Conservation (phyloP, 2,888 invertebrate genomes). For the Cataglyphis cursor region DNA sequence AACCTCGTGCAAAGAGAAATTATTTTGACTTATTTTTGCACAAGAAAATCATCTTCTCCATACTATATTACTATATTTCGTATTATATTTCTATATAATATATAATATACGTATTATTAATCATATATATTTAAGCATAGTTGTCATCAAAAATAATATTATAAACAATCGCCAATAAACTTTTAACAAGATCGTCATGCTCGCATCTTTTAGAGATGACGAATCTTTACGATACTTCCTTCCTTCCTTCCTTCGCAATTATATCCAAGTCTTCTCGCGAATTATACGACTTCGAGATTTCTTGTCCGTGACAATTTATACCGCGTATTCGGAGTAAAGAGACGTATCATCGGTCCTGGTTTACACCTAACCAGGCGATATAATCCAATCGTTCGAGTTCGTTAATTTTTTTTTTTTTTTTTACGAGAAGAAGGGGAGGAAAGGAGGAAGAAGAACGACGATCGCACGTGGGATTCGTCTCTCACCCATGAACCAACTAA, state of each 20-base stretch:
- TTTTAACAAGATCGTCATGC: constrained; percentile 23
- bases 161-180: constrained; percentile 5
- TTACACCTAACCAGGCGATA: constrained; percentile 40
- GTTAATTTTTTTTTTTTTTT: constrained; percentile 48
- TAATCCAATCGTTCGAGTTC: constrained; percentile 42
- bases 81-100: not conserved
- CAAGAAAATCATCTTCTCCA: not conserved
- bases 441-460: not conserved
- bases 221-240: constrained; percentile 37
- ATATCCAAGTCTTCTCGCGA: constrained; percentile 30
- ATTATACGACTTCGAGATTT: constrained; percentile 38
- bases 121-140: not conserved
- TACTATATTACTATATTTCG: not conserved
- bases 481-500: constrained; percentile 55
- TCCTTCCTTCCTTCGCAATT: constrained; percentile 46
- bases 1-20: not conserved
- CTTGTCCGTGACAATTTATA: constrained; percentile 30
- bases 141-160: constrained; percentile 4
- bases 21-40: not conserved
- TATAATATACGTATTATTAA: not conserved
- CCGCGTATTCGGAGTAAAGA: constrained; percentile 11
- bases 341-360: constrained; percentile 28
- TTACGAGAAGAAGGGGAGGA: too few species aligned
- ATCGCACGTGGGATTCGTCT: constrained; percentile 53
- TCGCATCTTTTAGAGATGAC: not conserved